Conservation (phyloP, 2,113 vertebrate species). For the Rhagologus leucostigma region DNA sequence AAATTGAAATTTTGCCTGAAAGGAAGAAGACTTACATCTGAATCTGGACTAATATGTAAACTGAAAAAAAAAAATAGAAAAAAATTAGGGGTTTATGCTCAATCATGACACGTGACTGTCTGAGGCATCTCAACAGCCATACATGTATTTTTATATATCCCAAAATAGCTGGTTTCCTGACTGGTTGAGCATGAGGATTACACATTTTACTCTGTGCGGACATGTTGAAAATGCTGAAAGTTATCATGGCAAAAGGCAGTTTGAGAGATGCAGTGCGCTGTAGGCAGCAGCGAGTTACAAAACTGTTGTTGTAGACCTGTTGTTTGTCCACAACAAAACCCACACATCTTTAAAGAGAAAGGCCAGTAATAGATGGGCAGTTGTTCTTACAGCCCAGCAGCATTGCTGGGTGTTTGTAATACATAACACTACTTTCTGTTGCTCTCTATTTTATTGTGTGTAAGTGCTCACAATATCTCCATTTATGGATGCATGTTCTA, state of each 20-base stretch:
- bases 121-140: neutral
- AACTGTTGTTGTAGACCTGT: neutral
- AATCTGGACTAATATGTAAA: neutral
- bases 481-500: constrained; percentile 4
- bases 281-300: rapidly evolving
- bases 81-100: neutral
- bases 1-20: neutral
- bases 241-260: neutral
- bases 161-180: neutral
- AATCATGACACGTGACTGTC: neutral
- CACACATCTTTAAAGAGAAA: neutral
- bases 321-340: neutral
- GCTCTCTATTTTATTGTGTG: neutral
- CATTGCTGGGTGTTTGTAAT: neutral
- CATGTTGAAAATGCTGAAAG: neutral
- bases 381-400: neutral
- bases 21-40: neutral
- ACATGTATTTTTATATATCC: neutral
- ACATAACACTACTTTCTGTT: neutral
- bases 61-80: neutral
- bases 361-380: neutral
- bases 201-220: neutral
- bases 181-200: neutral
- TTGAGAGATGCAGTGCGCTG: neutral
- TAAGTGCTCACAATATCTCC: neutral